Conservation (phyloP, 2,888 invertebrate genomes). For the Chrysodeixis includens region DNA sequence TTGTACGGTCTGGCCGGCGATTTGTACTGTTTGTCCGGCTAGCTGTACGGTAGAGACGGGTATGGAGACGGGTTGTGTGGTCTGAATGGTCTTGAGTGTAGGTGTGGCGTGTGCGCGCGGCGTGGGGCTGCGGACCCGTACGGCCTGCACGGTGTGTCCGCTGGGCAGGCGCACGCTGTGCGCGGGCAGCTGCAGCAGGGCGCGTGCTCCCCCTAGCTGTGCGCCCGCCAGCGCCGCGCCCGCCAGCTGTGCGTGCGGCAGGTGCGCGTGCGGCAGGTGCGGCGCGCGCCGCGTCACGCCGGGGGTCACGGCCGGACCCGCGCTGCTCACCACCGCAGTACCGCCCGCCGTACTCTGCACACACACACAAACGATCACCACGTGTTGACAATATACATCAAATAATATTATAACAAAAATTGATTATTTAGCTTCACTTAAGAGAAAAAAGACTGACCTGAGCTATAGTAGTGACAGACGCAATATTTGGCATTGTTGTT, state of each 20-base stretch:
- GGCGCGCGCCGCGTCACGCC: constrained; percentile 74
- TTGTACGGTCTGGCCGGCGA: constrained; percentile 81
- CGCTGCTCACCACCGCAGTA: constrained; percentile 74
- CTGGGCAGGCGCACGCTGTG: constrained; percentile 81
- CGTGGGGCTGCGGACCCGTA: constrained; percentile 67
- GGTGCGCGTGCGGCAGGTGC: too few species aligned
- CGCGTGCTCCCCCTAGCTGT: too few species aligned
- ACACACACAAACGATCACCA: not conserved
- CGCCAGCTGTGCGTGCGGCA: too few species aligned
- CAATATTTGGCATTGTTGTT: constrained; percentile 62
- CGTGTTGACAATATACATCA: too few species aligned
- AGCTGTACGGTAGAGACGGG: constrained; percentile 80
- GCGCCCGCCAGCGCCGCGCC: too few species aligned
- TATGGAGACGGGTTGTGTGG: constrained; percentile 72
- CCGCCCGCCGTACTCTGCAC: constrained; percentile 71
- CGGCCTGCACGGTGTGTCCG: constrained; percentile 76
- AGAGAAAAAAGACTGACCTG: constrained; percentile 68
- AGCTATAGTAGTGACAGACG: constrained; percentile 72
- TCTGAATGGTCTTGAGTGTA: constrained; percentile 65
- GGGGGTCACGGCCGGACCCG: constrained; percentile 67
- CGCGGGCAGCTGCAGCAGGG: constrained; percentile 78
- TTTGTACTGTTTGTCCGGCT: constrained; percentile 79
- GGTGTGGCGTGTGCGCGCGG: constrained; percentile 68
- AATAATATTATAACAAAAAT: too few species aligned
- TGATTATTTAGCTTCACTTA: too few species aligned